Evolutionary conservation across 2,888 invertebrate genomes (phyloP).

Genomic region (Crioceris asparagi): DNA sequence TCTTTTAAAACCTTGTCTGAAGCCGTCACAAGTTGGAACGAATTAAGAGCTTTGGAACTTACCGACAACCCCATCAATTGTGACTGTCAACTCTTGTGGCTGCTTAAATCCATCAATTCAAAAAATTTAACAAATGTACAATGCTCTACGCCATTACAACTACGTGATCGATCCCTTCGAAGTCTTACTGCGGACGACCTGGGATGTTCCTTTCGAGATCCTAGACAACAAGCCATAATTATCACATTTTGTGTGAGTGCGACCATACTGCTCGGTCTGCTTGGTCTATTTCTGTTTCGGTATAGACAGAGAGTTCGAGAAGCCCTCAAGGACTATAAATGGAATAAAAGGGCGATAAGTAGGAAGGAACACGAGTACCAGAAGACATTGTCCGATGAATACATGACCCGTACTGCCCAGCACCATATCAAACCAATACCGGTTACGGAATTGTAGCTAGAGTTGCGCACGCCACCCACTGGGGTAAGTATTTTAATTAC

Average conservation of each 20-base stretch:
- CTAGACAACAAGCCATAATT: slow-evolving; percentile 68
- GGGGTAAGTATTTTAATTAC: no score
- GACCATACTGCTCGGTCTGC: slow-evolving; percentile 58
- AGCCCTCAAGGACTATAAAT: slow-evolving; percentile 71
- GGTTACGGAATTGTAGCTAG: slow-evolving; percentile 92
- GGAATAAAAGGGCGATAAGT: slow-evolving; percentile 61
- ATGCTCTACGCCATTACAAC: slow-evolving; percentile 61
- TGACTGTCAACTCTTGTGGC: slow-evolving; percentile 71
- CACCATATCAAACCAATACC: slow-evolving; percentile 61
- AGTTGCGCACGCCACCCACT: slow-evolving; percentile 78
- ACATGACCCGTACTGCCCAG: slow-evolving; percentile 56
- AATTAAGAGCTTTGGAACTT: slow-evolving; percentile 62
- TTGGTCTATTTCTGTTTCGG: slow-evolving; percentile 64
- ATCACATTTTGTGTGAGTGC: slow-evolving; percentile 65
- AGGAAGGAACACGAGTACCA: slow-evolving; percentile 82
- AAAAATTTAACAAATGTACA: slow-evolving; percentile 57
- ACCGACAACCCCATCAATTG: slow-evolving; percentile 76
- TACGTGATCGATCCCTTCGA: slow-evolving; percentile 58
- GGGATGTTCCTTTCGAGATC: slow-evolving; percentile 71
- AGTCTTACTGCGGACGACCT: slow-evolving; percentile 64
- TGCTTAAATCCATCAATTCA: slow-evolving; percentile 57
- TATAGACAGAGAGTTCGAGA: slow-evolving; percentile 73
- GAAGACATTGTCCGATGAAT: slow-evolving; percentile 81
- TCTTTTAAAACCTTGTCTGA: slow-evolving; percentile 67
- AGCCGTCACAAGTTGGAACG: slow-evolving; percentile 68